Conservation (phyloP, 35 echinoderm and acorn worm genomes). For the Lytechinus pictus region DNA sequence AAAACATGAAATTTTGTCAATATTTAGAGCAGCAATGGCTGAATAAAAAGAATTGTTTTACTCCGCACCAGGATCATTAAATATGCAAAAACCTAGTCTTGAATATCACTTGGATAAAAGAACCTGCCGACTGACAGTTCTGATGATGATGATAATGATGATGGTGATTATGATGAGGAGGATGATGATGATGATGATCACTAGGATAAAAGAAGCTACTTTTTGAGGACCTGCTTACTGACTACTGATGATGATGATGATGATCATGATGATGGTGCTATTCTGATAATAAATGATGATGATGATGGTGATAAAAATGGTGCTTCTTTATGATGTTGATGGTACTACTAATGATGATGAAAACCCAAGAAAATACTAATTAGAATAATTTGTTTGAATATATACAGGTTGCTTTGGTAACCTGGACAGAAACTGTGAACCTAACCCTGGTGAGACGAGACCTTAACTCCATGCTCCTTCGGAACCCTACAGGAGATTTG, state of each 20-base stretch:
- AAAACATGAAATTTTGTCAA: too few relatives aligned
- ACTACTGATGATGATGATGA: background rate
- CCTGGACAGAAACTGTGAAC: conserved; percentile 91
- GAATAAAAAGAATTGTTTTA: too few relatives aligned
- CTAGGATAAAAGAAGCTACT: too few relatives aligned
- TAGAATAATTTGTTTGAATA: background rate
- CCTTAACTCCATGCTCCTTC: conserved; percentile 82
- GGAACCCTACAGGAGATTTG: conserved; percentile 71
- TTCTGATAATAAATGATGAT: background rate
- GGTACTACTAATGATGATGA: background rate
- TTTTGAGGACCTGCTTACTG: too few relatives aligned
- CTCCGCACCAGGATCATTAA: too few relatives aligned
- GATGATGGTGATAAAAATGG: background rate
- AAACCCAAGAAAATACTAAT: background rate
- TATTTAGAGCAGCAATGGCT: too few relatives aligned
- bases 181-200: background rate
- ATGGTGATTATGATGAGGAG: background rate
- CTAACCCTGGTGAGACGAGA: conserved; percentile 86
- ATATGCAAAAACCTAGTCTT: too few relatives aligned
- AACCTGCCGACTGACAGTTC: too few relatives aligned
- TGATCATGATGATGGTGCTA: background rate
- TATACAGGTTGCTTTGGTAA: conserved; percentile 84
- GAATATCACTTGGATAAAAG: too few relatives aligned
- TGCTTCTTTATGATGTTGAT: background rate
- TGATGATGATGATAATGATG: too few relatives aligned